Conservation (phyloP, 2,113 vertebrate species). For the Nyctereutes procyonoides region DNA sequence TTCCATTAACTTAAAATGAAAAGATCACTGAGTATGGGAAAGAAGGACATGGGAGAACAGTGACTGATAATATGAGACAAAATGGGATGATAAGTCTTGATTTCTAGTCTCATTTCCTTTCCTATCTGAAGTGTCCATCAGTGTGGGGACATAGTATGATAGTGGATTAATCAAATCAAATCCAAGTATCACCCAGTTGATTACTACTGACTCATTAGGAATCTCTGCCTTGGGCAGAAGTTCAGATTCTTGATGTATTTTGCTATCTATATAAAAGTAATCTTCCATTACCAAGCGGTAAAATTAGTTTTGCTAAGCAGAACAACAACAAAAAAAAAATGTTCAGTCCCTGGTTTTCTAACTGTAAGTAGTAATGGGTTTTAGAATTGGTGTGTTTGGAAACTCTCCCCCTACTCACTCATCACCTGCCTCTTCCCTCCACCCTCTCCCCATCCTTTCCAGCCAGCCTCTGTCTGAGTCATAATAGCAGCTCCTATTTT, state of each 20-base stretch:
- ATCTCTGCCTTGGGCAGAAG: not conserved
- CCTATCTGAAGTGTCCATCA: not conserved
- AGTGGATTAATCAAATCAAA: not conserved
- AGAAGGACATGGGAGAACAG: not conserved
- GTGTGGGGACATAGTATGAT: not conserved
- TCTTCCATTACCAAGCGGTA: not conserved
- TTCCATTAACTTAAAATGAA: not conserved
- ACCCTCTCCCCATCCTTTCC: not conserved
- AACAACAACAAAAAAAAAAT: constrained; percentile 36
- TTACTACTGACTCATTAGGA: not conserved
- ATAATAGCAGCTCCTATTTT: not conserved
- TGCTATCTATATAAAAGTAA: not conserved
- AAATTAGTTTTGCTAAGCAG: constrained; percentile 40
- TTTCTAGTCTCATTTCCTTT: not conserved
- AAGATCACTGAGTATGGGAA: not conserved
- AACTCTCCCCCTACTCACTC: not conserved
- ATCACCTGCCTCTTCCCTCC: not conserved
- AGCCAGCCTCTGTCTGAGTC: not conserved
- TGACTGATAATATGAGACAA: not conserved
- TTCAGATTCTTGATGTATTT: not conserved
- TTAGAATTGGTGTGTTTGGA: not conserved
- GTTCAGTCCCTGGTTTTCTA: not conserved
- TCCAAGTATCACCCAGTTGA: not conserved
- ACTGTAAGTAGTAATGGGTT: not conserved
- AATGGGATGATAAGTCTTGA: not conserved